Conservation (phyloP, 2,888 invertebrate species). For the Lacanobia wlatinum region DNA sequence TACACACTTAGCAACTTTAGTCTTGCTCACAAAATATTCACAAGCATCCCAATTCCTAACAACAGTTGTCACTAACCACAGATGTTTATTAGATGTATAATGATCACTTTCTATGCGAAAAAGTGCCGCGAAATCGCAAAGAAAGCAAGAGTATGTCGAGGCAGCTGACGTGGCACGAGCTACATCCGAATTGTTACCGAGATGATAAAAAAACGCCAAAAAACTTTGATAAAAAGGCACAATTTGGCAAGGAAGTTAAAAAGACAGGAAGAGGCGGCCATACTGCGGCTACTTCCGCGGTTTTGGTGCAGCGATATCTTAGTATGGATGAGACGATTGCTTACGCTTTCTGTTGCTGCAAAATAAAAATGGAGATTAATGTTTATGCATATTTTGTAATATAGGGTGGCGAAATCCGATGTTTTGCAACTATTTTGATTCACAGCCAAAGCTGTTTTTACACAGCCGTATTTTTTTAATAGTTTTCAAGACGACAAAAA, state of each 20-base stretch:
- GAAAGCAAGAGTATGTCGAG: conserved; percentile 78
- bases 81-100: conserved; percentile 53
- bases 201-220: conserved; percentile 73
- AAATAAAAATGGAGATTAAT: background rate
- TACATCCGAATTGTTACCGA: conserved; percentile 75
- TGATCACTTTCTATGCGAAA: conserved; percentile 62
- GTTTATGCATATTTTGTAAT: no score
- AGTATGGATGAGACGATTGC: conserved; percentile 69
- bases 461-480: no score
- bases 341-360: background rate
- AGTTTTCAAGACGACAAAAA: no score
- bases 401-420: no score
- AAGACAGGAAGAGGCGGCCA: conserved; percentile 89
- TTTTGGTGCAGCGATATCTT: conserved; percentile 66
- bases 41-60: background rate
- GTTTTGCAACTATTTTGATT: no score
- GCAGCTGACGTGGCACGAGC: conserved; percentile 86
- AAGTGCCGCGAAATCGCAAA: conserved; percentile 65
- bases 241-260: conserved; percentile 85
- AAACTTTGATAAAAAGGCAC: conserved; percentile 78
- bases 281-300: conserved; percentile 88
- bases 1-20: no score
- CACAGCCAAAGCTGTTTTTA: no score
- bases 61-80: conserved; percentile 51
- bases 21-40: background rate